phyloP scores from a whole-genome alignment of 2,888 invertebrate genomes.

The Habrosyne pyritoides region DNA sequence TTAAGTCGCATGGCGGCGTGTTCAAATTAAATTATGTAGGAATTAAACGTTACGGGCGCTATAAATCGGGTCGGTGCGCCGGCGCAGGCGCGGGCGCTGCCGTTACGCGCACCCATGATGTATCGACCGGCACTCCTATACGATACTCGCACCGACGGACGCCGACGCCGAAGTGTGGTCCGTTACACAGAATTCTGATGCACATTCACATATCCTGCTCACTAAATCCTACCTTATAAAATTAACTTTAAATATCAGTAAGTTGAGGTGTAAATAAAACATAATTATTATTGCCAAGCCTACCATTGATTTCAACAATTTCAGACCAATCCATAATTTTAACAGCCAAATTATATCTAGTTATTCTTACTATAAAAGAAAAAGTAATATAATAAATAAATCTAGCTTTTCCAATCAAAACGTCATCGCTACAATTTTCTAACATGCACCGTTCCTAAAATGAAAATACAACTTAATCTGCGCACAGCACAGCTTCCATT shows the following conservation, averaged over 20 bases:
- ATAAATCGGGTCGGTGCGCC: slow-evolving; percentile 53
- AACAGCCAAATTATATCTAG: too few species aligned
- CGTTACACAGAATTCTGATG: not conserved
- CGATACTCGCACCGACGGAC: slow-evolving; percentile 14
- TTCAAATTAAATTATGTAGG: slow-evolving; percentile 76
- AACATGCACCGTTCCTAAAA: slow-evolving; percentile 28
- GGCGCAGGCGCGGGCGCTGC: slow-evolving; percentile 56
- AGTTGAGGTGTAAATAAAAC: too few species aligned
- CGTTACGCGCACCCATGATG: slow-evolving; percentile 60
- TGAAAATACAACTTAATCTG: slow-evolving; percentile 62
- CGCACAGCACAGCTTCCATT: slow-evolving; percentile 53
- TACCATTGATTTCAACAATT: too few species aligned
- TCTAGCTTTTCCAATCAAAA: not conserved
- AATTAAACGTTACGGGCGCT: slow-evolving; percentile 69
- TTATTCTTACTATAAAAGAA: too few species aligned
- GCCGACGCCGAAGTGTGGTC: not conserved
- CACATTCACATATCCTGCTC: not conserved
- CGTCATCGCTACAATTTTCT: slow-evolving; percentile 8
- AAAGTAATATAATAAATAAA: not conserved
- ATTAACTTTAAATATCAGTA: too few species aligned
- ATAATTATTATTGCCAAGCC: too few species aligned
- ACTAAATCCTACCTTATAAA: too few species aligned
- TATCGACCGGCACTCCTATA: slow-evolving; percentile 48
- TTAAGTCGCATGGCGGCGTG: slow-evolving; percentile 67
- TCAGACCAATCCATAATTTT: too few species aligned